These are phyloP conservation scores for Blennius ocellaris DNA, from an alignment of 2,113 vertebrate species.

Conservation along the genomic window DNA sequence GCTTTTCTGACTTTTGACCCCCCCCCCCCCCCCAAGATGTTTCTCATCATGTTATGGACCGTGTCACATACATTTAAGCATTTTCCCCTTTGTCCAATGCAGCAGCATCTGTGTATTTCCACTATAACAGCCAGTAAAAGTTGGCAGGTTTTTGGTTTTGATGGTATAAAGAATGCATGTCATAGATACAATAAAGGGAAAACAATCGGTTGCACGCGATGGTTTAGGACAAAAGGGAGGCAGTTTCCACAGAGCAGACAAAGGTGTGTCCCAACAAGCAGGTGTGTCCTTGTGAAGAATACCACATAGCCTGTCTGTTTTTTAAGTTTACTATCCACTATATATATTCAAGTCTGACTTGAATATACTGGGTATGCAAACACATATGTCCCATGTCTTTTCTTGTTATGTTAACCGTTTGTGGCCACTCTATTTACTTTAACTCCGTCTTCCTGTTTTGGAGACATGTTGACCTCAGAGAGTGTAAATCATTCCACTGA, in stretches of 20 bases:
- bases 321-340: conserved; percentile 16
- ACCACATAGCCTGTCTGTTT: conserved; percentile 10
- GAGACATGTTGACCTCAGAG: neutral
- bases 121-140: too few relatives aligned
- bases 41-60: too few relatives aligned
- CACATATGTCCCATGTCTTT: neutral
- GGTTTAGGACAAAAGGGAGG: too few relatives aligned
- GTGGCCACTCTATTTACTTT: neutral
- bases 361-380: conserved; percentile 10
- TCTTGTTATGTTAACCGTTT: conserved; percentile 35
- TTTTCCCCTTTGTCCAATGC: too few relatives aligned
- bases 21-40: too few relatives aligned
- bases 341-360: conserved; percentile 28
- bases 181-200: too few relatives aligned
- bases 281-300: conserved; percentile 52
- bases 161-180: neutral
- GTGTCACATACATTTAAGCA: too few relatives aligned
- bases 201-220: too few relatives aligned
- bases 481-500: conserved; percentile 2
- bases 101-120: too few relatives aligned
- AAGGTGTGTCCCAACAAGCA: conserved; percentile 55
- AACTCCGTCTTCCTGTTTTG: conserved; percentile 1
- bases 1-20: too few relatives aligned
- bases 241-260: conserved; percentile 2
- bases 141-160: too few relatives aligned